Evolutionary conservation across 92 coral and sea anemone species (phyloP).

Genomic region (Phymanthus crucifer): DNA sequence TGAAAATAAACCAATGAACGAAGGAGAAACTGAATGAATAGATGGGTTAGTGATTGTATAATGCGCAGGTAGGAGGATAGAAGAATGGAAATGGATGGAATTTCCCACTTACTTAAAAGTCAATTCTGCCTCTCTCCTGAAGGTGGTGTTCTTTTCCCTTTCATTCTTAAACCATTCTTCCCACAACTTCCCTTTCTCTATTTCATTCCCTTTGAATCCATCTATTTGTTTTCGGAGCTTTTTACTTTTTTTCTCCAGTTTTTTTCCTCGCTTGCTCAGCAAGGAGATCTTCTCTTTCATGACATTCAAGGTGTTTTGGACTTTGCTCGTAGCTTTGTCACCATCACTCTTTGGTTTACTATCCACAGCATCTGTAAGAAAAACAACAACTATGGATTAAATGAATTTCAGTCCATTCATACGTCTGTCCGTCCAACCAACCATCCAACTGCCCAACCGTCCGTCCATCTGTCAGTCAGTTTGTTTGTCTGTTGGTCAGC

Average conservation of each 20-base stretch:
- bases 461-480: not conserved
- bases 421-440: no score
- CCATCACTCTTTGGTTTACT: conserved; percentile 28
- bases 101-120: conserved; percentile 71
- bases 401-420: no score
- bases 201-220: conserved; percentile 72
- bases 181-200: conserved; percentile 67
- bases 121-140: conserved; percentile 82
- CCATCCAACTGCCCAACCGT: no score
- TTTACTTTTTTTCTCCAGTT: conserved; percentile 67
- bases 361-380: conserved; percentile 44
- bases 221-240: conserved; percentile 57
- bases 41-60: no score
- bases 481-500: not conserved
- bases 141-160: conserved; percentile 73
- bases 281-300: conserved; percentile 82
- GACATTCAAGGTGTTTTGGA: conserved; percentile 50
- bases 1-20: not conserved
- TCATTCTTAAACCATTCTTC: conserved; percentile 78
- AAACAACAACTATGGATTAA: no score
- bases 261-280: conserved; percentile 72
- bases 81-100: no score
- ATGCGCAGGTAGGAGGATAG: no score
- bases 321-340: conserved; percentile 45
- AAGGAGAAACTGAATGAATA: no score